Base-by-base conservation (phyloP, 2,113 vertebrate genomes). In the Perognathus longimembris region DNA sequence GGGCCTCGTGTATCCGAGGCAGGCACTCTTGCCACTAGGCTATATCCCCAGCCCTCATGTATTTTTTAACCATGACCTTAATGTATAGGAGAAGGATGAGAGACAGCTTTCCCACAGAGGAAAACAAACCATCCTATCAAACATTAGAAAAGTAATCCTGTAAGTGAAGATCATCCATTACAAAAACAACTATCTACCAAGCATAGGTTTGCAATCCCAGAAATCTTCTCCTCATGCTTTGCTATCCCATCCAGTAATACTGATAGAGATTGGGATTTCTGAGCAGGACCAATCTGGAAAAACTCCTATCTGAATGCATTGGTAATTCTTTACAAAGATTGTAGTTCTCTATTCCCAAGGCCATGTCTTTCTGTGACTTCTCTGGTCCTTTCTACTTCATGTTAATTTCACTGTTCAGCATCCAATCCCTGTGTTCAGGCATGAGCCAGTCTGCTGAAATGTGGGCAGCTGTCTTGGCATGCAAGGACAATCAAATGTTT, bases 401-500 rank as follows among this genome's bases (percentile, higher is more conserved):
- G 20, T 45, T 82, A 83, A 94, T 75, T 93, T 93, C 36, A 80
- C 79, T 89, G 54, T 94, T 92, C 45, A 83, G 22, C 70, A 34
- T 88, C 42, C 93, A 92, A 73, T 77, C 73, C 81, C 82, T 84
- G 42, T 93, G 92, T 79, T 70, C 77, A 96, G 54, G 74, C 75
- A 73, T 85, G 59, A 93, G 71, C 54, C 71, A 88, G 64, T 83
- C 59, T 94, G 88, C 82, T 83, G 45, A 92, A 94, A 88, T 59
- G 5, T 92, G 61, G 74, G 73, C 90, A 94, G 71, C 66, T 90
- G 82, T 90, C 94, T 96, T 93, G 90, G 83, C 66, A 94, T 92
- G 81, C 95, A 90, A 85, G 66, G 83, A 42, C 94, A 94, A 93
- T 96, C 85, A 94, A 82, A 77, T 73, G 22, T 88, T 95, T 90